A percentile compares a stretch with the other conserved stretches of the same genome.
phyloP scores from a whole-genome alignment of 2,113 vertebrate genomes.

The Cololabis saira region DNA sequence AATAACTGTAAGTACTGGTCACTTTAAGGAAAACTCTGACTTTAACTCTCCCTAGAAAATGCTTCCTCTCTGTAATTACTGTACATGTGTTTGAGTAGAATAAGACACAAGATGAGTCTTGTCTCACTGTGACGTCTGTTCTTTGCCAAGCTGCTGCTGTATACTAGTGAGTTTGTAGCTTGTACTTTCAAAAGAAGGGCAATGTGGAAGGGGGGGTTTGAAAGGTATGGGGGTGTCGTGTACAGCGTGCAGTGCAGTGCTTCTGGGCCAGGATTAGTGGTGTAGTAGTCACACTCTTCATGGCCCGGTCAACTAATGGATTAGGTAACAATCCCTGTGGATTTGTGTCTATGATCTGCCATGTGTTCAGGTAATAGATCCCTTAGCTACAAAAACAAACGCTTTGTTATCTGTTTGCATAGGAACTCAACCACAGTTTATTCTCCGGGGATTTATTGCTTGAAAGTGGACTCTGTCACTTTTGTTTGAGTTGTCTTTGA shows the following conservation, averaged over 20 bases:
- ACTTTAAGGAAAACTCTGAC: slow-evolving; percentile 8
- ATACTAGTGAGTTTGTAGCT: slow-evolving; percentile 1
- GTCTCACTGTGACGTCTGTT: neutral
- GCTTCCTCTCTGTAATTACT: neutral
- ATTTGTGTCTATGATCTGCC: slow-evolving; percentile 67
- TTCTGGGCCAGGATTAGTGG: slow-evolving; percentile 52
- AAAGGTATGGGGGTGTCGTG: slow-evolving; percentile 14
- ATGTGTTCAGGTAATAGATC: slow-evolving; percentile 71
- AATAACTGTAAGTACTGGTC: slow-evolving; percentile 62
- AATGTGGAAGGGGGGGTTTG: neutral
- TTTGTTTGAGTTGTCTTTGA: slow-evolving; percentile 32
- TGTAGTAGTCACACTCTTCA: slow-evolving; percentile 53
- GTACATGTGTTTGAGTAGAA: slow-evolving; percentile 14
- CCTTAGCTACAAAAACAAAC: slow-evolving; percentile 44
- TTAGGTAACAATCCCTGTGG: slow-evolving; percentile 66
- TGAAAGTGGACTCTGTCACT: slow-evolving; percentile 7
- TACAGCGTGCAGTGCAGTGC: slow-evolving; percentile 6
- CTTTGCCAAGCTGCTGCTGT: slow-evolving; percentile 3
- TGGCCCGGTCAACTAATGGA: slow-evolving; percentile 42
- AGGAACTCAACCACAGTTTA: slow-evolving; percentile 30
- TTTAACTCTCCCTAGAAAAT: neutral
- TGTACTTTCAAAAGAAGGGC: slow-evolving; percentile 6
- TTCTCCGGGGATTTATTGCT: slow-evolving; percentile 17
- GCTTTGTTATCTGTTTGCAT: slow-evolving; percentile 63
- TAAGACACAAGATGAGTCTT: neutral